Base-by-base conservation (phyloP, 2,797 vertebrate species). In the Champsocephalus esox region DNA sequence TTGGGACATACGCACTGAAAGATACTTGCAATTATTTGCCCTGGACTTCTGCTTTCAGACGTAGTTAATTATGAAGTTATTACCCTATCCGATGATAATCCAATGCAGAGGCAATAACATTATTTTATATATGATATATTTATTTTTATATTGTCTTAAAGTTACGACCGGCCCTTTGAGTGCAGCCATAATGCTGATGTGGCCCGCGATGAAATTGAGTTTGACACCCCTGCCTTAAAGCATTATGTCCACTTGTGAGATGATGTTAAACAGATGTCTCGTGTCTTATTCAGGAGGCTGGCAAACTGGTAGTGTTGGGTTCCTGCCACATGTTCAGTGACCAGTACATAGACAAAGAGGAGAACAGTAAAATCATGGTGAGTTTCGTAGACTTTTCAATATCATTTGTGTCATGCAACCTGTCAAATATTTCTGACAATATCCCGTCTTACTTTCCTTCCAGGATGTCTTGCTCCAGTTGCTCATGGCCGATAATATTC, bases 241-340 rank as follows among this genome's bases (percentile, higher is more conserved):
- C 44, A 24, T 34, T 16, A 2, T 43, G 12, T 66, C 12, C n/a
- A 44, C 11, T 11, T 64, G 21, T 67, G 38, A 63, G 1, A 13
- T 55, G 24, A 77, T 67, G 13, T 28, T 79, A 0, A 68, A 68
- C n/a, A 59, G 1, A 51, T 46, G 14, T 75, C 4, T 64, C 4
- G 12, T 75, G 12, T 86, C 12, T 44, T 45, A 12, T 95, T 88
- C 87, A 93, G 93, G 94, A 95, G 76, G 95, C 94, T 21, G 98
- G 98, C n/a, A 99, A 96, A 84, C 91, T 99, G 90, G 98, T 94
- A 49, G 98, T 98, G 0, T 74, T 98, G 87, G 98, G 98, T 59
- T 99, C 98, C 44, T 98, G 96, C 75, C 97, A 99, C 92, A 99
- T 99, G 98, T 98, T 99, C 91, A 95, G 92, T 83, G 98, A 99